Percentiles rank a stretch among this genome's conserved stretches.
phyloP scores from a whole-genome alignment of 2,888 invertebrate genomes.

The Agelastica alni region DNA sequence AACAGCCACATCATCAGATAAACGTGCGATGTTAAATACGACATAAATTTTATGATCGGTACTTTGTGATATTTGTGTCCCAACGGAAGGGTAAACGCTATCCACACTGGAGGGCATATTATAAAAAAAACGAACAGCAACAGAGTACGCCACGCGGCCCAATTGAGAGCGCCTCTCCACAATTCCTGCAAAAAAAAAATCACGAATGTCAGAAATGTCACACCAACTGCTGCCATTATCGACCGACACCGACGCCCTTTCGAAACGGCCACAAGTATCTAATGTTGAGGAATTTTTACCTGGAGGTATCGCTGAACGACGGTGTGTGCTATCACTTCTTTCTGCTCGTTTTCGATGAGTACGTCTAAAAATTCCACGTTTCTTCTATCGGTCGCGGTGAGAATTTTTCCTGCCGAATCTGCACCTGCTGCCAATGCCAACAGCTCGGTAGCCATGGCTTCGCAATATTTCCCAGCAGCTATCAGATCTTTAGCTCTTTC shows the following conservation, averaged over 20 bases:
- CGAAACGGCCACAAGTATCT: too few species aligned
- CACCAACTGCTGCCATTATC: too few species aligned
- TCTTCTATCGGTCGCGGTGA: constrained; percentile 92
- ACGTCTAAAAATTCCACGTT: constrained; percentile 96
- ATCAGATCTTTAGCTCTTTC: constrained; percentile 96
- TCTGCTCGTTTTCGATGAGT: constrained; percentile 97
- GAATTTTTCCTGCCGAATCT: constrained; percentile 91
- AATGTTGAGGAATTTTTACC: too few species aligned
- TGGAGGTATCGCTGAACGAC: constrained; percentile 96
- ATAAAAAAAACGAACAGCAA: constrained; percentile 91
- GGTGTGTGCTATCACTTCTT: constrained; percentile 95
- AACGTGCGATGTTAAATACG: constrained; percentile 97
- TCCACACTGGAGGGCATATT: constrained; percentile 94
- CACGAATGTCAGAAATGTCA: too few species aligned
- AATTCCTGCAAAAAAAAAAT: constrained; percentile 79
- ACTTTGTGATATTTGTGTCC: constrained; percentile 97
- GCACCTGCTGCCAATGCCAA: constrained; percentile 91
- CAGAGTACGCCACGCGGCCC: constrained; percentile 95
- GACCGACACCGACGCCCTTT: neutral
- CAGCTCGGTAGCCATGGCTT: constrained; percentile 96
- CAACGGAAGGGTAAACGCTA: constrained; percentile 91
- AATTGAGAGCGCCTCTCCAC: constrained; percentile 96
- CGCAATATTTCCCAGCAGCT: constrained; percentile 94
- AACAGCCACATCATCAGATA: constrained; percentile 94
- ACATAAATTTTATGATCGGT: constrained; percentile 99